A percentile compares a stretch with the other conserved stretches of the same genome.
phyloP scores from a whole-genome alignment of 1,140 invertebrate species.

The Tachypleus tridentatus region DNA sequence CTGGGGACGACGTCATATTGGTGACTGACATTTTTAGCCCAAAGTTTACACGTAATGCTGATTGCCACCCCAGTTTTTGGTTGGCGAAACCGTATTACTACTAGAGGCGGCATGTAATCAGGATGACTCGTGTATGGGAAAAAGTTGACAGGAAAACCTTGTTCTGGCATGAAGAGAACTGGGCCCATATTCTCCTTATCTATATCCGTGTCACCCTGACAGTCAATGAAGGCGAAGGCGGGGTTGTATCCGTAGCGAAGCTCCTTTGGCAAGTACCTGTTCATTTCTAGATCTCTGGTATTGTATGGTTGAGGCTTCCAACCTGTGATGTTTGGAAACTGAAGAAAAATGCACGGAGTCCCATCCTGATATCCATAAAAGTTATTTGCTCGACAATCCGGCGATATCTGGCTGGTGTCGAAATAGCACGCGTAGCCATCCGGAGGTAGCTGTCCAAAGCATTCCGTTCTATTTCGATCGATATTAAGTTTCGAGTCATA shows the following conservation, averaged over 20 bases:
- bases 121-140: conserved; percentile 15
- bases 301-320: conserved; percentile 19
- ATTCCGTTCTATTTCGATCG: conserved; percentile 11
- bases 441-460: conserved; percentile 4
- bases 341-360: conserved; percentile 23
- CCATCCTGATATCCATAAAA: conserved; percentile 24
- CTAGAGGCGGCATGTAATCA: conserved; percentile 21
- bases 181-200: conserved; percentile 22
- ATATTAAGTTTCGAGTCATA: conserved; percentile 12
- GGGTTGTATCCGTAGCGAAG: conserved; percentile 5
- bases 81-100: conserved; percentile 18
- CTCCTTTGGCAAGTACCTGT: not conserved
- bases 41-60: conserved; percentile 24
- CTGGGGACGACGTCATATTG: conserved; percentile 18
- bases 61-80: conserved; percentile 21
- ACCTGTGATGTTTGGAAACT: conserved; percentile 20
- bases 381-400: conserved; percentile 17
- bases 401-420: conserved; percentile 9
- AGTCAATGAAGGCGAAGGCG: conserved; percentile 18
- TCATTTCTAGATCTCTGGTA: conserved; percentile 38
- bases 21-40: conserved; percentile 21
- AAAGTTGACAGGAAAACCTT: conserved; percentile 17
- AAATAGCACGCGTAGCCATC: conserved; percentile 16
- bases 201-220: conserved; percentile 19
- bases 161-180: conserved; percentile 19